Percentiles rank a stretch among this genome's conserved stretches.
Evolutionary conservation across 2,113 vertebrate genomes (phyloP).

Genomic region (Bolborhynchus lineola): DNA sequence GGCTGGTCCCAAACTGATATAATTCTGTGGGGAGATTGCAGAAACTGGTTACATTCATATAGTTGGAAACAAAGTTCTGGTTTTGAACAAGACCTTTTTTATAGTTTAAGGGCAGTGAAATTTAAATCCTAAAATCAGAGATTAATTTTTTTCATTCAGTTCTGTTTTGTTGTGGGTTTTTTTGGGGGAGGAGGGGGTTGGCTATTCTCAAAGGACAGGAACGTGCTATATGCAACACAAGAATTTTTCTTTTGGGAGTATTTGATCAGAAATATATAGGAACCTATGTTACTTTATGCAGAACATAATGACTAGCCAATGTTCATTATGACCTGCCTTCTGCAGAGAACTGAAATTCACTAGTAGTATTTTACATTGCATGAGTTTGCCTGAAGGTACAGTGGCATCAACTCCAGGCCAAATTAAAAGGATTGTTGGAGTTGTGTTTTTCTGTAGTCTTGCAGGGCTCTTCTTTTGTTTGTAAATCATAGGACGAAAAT

Average conservation of each 20-base stretch:
- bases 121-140: background rate
- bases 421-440: background rate
- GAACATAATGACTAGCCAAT: background rate
- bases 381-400: slow-evolving; percentile 23
- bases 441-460: background rate
- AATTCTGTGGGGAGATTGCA: background rate
- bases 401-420: background rate
- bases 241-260: background rate
- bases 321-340: background rate
- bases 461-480: slow-evolving; percentile 7
- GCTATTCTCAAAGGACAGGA: background rate
- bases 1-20: background rate
- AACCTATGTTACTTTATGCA: background rate
- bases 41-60: background rate
- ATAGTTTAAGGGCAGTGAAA: background rate
- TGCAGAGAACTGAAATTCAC: background rate
- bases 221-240: background rate
- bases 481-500: slow-evolving; percentile 28
- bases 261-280: background rate
- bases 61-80: background rate
- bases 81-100: background rate
- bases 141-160: background rate
- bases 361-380: background rate
- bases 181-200: no score
- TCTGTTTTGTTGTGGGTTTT: background rate